Percentiles rank a stretch among this genome's conserved stretches.
Conservation (phyloP, 1,140 invertebrate species). For the Euura lappo region DNA sequence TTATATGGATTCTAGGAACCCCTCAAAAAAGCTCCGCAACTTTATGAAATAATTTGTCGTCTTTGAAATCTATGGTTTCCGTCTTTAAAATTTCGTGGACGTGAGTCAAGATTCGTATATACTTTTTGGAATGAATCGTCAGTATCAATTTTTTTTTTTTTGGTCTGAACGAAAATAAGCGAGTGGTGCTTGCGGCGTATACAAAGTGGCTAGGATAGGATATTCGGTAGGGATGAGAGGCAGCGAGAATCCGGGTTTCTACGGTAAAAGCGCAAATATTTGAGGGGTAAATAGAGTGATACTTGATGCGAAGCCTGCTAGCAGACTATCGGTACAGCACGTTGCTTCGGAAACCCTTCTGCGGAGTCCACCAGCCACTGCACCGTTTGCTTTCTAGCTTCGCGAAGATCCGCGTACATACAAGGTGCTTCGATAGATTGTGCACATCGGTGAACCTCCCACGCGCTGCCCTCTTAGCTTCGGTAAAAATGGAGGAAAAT, state of each 20-base stretch:
- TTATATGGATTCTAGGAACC: too few relatives aligned
- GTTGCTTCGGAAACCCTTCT: constrained; percentile 47
- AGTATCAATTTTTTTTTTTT: too few relatives aligned
- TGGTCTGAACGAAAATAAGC: neutral
- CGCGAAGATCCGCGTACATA: constrained; percentile 37
- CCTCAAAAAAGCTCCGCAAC: too few relatives aligned
- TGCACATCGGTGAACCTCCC: constrained; percentile 43
- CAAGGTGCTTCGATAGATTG: constrained; percentile 44
- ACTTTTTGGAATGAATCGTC: too few relatives aligned
- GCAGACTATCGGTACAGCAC: constrained; percentile 32
- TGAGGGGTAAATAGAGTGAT: constrained; percentile 62
- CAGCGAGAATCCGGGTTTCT: constrained; percentile 41
- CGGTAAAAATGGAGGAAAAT: too few relatives aligned
- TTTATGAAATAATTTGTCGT: too few relatives aligned
- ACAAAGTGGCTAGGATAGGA: neutral
- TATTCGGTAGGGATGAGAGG: neutral
- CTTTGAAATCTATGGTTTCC: too few relatives aligned
- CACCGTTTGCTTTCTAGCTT: constrained; percentile 18
- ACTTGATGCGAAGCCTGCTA: constrained; percentile 54
- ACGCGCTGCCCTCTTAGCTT: neutral
- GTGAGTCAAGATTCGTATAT: too few relatives aligned
- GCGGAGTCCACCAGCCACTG: constrained; percentile 24
- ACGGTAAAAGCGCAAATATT: constrained; percentile 63
- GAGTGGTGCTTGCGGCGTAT: neutral
- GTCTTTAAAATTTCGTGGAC: too few relatives aligned